Conservation (phyloP, 2,888 invertebrate genomes). For the Iphiclides podalirius region DNA sequence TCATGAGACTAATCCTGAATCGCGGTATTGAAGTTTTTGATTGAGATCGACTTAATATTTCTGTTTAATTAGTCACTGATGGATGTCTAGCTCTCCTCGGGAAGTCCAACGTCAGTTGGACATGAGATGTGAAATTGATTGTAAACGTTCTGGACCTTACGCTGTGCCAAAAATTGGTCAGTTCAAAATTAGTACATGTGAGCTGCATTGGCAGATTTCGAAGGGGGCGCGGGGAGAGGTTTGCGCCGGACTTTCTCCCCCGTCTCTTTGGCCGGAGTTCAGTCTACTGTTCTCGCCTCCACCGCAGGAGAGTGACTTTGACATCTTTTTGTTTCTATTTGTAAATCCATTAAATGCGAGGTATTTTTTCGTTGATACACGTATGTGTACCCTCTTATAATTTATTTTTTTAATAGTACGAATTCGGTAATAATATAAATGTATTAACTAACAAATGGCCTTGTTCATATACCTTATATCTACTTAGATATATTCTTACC, state of each 20-base stretch:
- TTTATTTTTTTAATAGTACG: too few relatives aligned
- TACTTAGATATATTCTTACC: too few relatives aligned
- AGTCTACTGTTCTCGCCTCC: constrained; percentile 65
- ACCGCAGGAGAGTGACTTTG: constrained; percentile 33
- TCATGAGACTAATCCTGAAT: too few relatives aligned
- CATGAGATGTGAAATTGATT: constrained; percentile 37
- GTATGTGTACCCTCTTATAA: too few relatives aligned
- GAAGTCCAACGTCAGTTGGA: constrained; percentile 43
- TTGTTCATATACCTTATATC: too few relatives aligned
- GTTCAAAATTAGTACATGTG: constrained; percentile 14
- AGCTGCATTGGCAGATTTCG: constrained; percentile 42
- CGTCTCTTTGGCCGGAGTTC: constrained; percentile 49
- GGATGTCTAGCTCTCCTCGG: constrained; percentile 69
- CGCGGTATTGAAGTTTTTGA: constrained; percentile 39
- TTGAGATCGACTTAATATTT: constrained; percentile 16
- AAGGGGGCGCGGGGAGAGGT: constrained; percentile 45
- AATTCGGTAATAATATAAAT: too few relatives aligned
- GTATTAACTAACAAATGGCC: too few relatives aligned
- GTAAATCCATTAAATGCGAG: too few relatives aligned
- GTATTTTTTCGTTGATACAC: too few relatives aligned
- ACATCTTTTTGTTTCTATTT: constrained; percentile 33
- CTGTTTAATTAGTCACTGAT: accelerated
- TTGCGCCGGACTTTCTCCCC: constrained; percentile 48
- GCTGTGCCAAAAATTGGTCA: constrained; percentile 1
- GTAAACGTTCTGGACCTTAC: constrained; percentile 26